Conservation (phyloP, 2,797 vertebrate species). For the Molossus molossus region DNA sequence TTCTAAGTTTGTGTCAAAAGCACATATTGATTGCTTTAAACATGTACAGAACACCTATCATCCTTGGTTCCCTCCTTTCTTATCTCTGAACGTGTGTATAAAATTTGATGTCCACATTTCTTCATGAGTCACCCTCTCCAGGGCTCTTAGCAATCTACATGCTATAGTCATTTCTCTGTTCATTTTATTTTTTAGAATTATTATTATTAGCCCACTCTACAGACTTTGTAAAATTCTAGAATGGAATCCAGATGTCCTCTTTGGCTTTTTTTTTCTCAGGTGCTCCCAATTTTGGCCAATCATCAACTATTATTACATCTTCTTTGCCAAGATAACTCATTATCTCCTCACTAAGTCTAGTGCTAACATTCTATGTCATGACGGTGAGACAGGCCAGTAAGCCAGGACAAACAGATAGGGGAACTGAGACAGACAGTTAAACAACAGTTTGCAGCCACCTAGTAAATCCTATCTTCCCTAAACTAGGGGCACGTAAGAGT, state of each 20-base stretch:
- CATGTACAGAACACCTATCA: not conserved
- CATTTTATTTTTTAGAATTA: not conserved
- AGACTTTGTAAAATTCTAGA: not conserved
- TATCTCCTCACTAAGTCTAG: not conserved
- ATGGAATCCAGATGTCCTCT: not conserved
- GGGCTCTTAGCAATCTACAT: not conserved
- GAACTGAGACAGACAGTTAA: too few species aligned
- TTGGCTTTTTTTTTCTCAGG: not conserved
- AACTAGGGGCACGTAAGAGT: too few species aligned
- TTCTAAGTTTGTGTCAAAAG: not conserved
- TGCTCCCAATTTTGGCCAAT: not conserved
- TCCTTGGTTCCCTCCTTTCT: not conserved
- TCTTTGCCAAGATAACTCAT: not conserved
- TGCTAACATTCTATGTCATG: not conserved
- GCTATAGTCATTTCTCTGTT: not conserved
- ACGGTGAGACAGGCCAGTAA: not conserved
- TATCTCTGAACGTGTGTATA: not conserved
- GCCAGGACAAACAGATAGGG: too few species aligned
- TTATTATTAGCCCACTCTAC: not conserved
- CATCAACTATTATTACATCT: not conserved
- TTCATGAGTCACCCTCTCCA: not conserved
- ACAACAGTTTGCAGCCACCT: too few species aligned
- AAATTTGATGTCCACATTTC: not conserved
- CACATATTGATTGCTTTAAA: not conserved
- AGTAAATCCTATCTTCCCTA: too few species aligned